Base-by-base conservation (phyloP, 2,888 invertebrate species). In the Tachina fera region DNA sequence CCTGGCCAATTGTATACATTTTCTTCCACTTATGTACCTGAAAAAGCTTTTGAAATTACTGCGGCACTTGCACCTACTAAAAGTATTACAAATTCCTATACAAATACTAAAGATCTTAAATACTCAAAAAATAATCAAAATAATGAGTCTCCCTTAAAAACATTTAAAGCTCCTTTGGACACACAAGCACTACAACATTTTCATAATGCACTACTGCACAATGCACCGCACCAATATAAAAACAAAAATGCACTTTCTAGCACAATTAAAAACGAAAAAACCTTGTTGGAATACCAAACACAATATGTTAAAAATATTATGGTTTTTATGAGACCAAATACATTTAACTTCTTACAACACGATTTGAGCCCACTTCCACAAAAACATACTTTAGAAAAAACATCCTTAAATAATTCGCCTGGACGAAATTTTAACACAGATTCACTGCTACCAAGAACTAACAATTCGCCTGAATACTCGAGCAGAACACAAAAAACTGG, bases 301-400 rank as follows among this genome's bases (percentile, higher is more conserved):
- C 8, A n/a, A 13, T 41, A 16, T 11, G 3, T 41, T 22, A 10
- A 14, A 22, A 22, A 60, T 51, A 74, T 49, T 67, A 11, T 9
- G 3, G 43, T n/a, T 68, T n/a, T 56, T 31, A 13, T 72, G 13
- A 72, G 67, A 22, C n/a, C 8, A 16, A 72, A 47, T 65, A 39
- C 43, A 0, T 45, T 60, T 16, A 19, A 49, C 14, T 65, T 13
- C 43, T 43, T 80, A 14, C 13, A 80, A 22, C n/a, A 19, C 41
- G 11, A 70, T 49, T 74, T 51, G 3, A 31, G 31, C 31, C 19
- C n/a, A 10, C 31, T 45, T n/a, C 41, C 41, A 60, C 51, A 39
- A 58, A 51, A 51, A 45, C 70, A 61, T 22, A 78, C 31, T 22
- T 43, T 61, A 86, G 47, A 83, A 63, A 79, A 83, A 43, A 51